phyloP scores from a whole-genome alignment of 2,113 vertebrate genomes.

The Sprattus sprattus region DNA sequence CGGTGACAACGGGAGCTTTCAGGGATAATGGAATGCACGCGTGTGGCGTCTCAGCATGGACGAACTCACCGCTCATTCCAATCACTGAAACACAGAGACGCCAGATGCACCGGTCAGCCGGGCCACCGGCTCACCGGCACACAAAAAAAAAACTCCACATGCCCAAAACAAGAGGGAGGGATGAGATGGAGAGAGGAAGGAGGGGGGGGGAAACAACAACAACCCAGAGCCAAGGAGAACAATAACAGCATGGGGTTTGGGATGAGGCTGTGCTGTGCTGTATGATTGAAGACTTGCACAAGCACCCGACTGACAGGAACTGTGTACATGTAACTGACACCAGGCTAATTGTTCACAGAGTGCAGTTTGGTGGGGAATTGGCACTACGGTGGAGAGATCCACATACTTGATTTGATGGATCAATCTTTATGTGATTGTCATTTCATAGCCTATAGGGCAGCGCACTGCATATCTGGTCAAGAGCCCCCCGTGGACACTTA shows the following conservation, averaged over 20 bases:
- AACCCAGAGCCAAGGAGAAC: not conserved
- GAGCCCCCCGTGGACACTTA: not conserved
- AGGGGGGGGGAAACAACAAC: not conserved
- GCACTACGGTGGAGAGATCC: not conserved
- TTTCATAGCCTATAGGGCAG: not conserved
- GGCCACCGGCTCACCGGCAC: not conserved
- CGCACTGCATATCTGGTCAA: not conserved
- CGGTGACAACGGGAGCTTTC: slow-evolving; percentile 36
- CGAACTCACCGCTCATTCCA: slow-evolving; percentile 40
- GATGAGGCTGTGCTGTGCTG: not conserved
- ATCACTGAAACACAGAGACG: slow-evolving; percentile 38
- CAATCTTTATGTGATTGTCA: not conserved
- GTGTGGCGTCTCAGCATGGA: slow-evolving; percentile 42
- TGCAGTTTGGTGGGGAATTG: not conserved
- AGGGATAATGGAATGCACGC: slow-evolving; percentile 42
- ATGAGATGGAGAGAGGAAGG: not conserved
- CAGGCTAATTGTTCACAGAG: not conserved
- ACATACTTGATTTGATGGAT: slow-evolving; percentile 3
- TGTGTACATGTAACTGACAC: not conserved
- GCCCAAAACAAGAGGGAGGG: slow-evolving; percentile 2
- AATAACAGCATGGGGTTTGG: not conserved
- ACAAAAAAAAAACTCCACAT: not conserved
- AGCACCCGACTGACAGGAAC: not conserved
- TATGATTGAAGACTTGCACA: not conserved
- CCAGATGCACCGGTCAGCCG: slow-evolving; percentile 40